A percentile compares a stretch with the other conserved stretches of the same genome.
Evolutionary conservation across 37 sponge, comb jelly and placozoan species (phyloP).

Genomic region (Halisarca cf. caerulea): DNA sequence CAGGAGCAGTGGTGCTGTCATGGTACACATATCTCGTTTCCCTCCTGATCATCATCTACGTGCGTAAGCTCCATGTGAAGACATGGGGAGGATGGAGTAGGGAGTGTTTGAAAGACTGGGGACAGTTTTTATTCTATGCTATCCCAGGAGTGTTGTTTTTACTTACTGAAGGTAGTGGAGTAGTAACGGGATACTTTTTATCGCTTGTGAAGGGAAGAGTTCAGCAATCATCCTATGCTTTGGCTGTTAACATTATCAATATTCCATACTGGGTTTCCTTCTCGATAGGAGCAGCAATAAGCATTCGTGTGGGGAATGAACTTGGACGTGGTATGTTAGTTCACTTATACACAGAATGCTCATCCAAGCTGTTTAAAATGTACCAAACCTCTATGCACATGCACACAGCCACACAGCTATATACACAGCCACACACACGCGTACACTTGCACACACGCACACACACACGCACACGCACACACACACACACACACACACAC

Average conservation of each 20-base stretch:
- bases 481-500: too few species aligned
- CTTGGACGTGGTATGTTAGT: slow-evolving; percentile 43
- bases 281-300: slow-evolving; percentile 7
- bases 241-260: slow-evolving; percentile 16
- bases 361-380: too few species aligned
- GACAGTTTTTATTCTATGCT: background rate
- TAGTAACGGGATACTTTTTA: slow-evolving; percentile 46
- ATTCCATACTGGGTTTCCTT: slow-evolving; percentile 42
- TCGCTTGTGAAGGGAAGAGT: slow-evolving; percentile 5
- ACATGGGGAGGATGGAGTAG: slow-evolving; percentile 25
- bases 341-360: too few species aligned
- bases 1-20: background rate
- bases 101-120: background rate
- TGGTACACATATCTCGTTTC: background rate
- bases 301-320: slow-evolving; percentile 55
- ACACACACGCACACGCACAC: too few species aligned
- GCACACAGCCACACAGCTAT: too few species aligned
- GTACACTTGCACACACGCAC: too few species aligned
- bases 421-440: too few species aligned
- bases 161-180: background rate
- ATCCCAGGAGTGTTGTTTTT: background rate
- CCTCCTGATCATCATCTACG: slow-evolving; percentile 19
- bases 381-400: too few species aligned
- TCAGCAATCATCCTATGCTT: slow-evolving; percentile 29
- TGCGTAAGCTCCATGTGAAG: slow-evolving; percentile 38